Evolutionary conservation across 2,888 invertebrate genomes (phyloP), one percentile per base, ranked within the genome.

Genomic region (Punctoribates punctum): DNA sequence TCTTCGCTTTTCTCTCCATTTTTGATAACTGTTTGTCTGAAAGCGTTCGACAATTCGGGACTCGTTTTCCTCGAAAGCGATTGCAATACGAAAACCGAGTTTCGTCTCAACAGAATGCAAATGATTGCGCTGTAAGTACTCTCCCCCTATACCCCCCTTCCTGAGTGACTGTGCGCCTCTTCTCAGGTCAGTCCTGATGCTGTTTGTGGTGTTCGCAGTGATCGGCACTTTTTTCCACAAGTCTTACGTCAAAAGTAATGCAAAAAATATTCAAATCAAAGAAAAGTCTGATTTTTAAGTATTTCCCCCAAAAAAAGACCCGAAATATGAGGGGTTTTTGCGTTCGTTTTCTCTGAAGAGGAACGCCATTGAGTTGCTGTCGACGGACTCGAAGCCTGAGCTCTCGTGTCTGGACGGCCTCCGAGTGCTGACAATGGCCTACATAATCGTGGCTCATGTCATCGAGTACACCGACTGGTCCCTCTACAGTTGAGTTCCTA

Each of bases 361-460:
- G 25, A 65, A 65, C 9, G 1, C 17, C 0, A 27, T 5, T 11
- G 34, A 65, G 20, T 34, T 65, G 15, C 1, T 65, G 5, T 65
- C 65, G 3, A 17, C 17, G 0, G n/a, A 65, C 1, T 1, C 34
- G 5, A 34, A 65, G 17, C 51, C 60, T 1, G 75, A 77, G 17
- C 23, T 79, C 9, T 46, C 51, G n/a, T 77, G 77, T 65, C 13
- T 79, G 11, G 65, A 79, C 42, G 79, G 79, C 17, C 23, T 79
- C 11, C 46, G 79, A 70, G 54, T 77, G 1, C 20, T 78, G 11
- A 79, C 77, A 13, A 78, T 79, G 48, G 42, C 29, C 15, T 78
- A 75, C 74, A 77, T 79, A 46, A 79, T 79, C 2, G 23, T 77
- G 1, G 79, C 77, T 13, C 79, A 79, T 38, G 65, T 74, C 15